Evolutionary conservation across 2,888 invertebrate genomes (phyloP).

Genomic region (Pseudococcus viburni): DNA sequence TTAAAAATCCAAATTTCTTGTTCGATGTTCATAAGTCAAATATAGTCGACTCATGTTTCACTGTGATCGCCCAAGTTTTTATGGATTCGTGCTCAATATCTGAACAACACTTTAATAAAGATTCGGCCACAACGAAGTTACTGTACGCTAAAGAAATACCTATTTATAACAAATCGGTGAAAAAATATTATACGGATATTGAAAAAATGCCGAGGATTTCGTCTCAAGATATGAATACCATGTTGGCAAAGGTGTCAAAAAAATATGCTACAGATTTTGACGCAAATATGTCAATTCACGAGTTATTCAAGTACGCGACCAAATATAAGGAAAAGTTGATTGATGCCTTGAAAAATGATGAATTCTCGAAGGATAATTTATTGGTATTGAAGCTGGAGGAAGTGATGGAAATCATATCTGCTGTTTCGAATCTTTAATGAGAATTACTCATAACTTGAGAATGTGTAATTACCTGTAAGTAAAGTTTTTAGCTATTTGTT

Average conservation of each 20-base stretch:
- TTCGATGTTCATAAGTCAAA: conserved; percentile 88
- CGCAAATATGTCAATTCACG: conserved; percentile 95
- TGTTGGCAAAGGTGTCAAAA: conserved; percentile 97
- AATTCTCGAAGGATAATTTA: conserved; percentile 96
- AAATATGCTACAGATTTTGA: conserved; percentile 98
- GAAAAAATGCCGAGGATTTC: conserved; percentile 98
- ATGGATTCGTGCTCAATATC: conserved; percentile 99
- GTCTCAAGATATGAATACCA: conserved; percentile 99
- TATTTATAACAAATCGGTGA: conserved; percentile 98
- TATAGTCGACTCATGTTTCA: conserved; percentile 89
- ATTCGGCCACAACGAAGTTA: conserved; percentile 98
- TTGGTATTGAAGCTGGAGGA: conserved; percentile 96
- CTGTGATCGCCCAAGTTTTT: conserved; percentile 99
- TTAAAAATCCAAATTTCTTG: conserved; percentile 99
- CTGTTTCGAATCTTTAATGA: conserved; percentile 71
- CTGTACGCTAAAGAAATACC: conserved; percentile 99
- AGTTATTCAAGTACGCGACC: conserved; percentile 95
- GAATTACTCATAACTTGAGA: too few relatives aligned
- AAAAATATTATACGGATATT: conserved; percentile 94
- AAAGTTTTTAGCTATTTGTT: too few relatives aligned
- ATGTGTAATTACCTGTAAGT: too few relatives aligned
- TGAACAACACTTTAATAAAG: conserved; percentile 97
- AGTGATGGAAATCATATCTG: conserved; percentile 93
- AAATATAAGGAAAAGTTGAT: conserved; percentile 98
- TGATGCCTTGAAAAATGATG: conserved; percentile 96